Evolutionary conservation across 2,888 invertebrate genomes (phyloP), one percentile per base, ranked within the genome.

Genomic region (Himalopsyche japonica): DNA sequence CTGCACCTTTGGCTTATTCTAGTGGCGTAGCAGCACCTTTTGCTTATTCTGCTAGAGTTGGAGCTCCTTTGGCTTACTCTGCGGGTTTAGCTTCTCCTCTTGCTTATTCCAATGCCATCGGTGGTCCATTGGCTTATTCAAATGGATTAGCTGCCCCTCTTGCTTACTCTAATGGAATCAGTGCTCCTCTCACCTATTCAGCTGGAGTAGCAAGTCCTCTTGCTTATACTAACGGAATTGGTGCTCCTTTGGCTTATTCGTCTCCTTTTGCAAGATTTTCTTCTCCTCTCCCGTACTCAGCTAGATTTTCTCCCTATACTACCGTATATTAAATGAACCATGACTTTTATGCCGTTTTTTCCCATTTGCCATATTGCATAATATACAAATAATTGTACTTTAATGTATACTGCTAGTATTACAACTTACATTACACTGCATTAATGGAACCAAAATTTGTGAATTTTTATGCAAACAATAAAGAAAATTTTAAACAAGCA

Each of bases 1-100:
- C 82, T 34, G 49, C 82, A 76, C 81, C 84, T 79, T 85, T 87
- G n/a, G 87, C 87, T 81, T 79, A 86, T 76, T 64, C 80, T 24
- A 77, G 82, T 1, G 76, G 57, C 12, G 18, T 47, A 18, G 80
- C 80, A 43, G 80, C 82, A 76, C 81, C 84, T 76, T 85, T 87
- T n/a, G 87, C 87, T 81, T 79, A 86, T 76, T 64, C 80, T 24
- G 80, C 84, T 1, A 57, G 57, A 37, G 37, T 37, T 37, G 37
- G 37, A 37, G 37, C 37, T 37, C 80, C 76, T 15, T 30, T 80
- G 0, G 83, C 83, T n/a, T 80, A 80, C 32, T 79, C 79, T 18
- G 34, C 79, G 24, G 34, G 79, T 2, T 32, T 84, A 15, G 85
- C 85, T 47, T 76, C 85, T n/a, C 85, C 85, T n/a, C 20, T 85